Conservation (phyloP, 2,113 vertebrate genomes). For the Leucosticte australis region DNA sequence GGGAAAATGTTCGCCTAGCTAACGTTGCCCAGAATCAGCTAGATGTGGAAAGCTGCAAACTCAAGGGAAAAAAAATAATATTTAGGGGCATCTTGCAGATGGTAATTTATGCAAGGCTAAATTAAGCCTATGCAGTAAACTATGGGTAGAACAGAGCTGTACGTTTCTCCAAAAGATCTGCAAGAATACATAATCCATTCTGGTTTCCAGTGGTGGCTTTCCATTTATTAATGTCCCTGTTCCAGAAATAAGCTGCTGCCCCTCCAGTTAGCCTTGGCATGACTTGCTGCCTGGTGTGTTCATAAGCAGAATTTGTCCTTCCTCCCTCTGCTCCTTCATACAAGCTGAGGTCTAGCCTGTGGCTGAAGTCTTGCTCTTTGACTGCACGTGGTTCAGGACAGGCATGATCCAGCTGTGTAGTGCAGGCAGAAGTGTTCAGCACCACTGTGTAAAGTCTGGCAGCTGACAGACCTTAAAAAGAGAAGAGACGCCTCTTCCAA, state of each 20-base stretch:
- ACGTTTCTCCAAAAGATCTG: neutral
- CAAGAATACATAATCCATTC: neutral
- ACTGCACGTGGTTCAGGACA: rapidly evolving
- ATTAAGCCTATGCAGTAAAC: neutral
- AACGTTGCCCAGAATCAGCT: neutral
- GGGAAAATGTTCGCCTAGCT: neutral
- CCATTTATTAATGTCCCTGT: neutral
- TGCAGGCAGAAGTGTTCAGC: neutral
- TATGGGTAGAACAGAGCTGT: neutral
- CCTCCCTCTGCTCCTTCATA: neutral
- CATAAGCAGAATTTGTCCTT: neutral
- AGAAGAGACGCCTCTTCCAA: neutral
- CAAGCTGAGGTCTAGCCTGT: neutral
- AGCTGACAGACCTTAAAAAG: neutral
- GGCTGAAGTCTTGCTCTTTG: neutral
- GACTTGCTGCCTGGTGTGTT: neutral
- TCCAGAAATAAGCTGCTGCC: neutral
- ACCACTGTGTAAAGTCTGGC: neutral
- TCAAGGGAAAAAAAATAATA: neutral
- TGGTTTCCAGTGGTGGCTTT: neutral
- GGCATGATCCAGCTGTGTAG: rapidly evolving
- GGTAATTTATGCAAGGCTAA: constrained; percentile 7
- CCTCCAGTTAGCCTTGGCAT: neutral
- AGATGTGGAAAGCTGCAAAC: neutral
- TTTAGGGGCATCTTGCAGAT: neutral